Evolutionary conservation across 2,888 invertebrate species (phyloP), one percentile per base, ranked within the genome.

Genomic region (Conistra vaccinii): DNA sequence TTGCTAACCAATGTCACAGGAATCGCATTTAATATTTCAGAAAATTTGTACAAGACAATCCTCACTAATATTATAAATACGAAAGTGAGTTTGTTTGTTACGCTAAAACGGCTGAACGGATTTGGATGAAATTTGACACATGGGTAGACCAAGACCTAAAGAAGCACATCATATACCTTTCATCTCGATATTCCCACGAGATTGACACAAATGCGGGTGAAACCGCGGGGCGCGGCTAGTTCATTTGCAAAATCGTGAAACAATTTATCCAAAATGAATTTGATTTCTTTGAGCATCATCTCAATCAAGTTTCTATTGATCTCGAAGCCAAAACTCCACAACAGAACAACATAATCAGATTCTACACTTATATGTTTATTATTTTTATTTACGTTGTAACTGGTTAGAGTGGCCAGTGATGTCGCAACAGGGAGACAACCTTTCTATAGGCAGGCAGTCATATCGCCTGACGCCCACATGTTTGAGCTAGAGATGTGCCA

Each of bases 361-460:
- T 86, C 79, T 76, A 85, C 80, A 84, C 60, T 75, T 76, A 74
- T 81, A 77, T 61, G 83, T 85, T 85, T 83, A 87, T 88, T 87
- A 85, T 87, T 87, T 87, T 87, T 85, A 87, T 87, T 85, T 80
- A 81, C 73, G 73, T 68, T 76, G 70, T 72, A 85, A 88, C 85
- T 86, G 84, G 82, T 85, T 78, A 45, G 79, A 66, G 73, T 74
- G 69, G 69, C 77, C 73, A 67, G 77, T 89, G 91, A 91, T 91
- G 94, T 94, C 91, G 93, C 92, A 95, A 95, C 90, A 88, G 91
- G 93, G 91, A 91, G 91, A 91, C 89, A 85, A 92, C 91, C 90
- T 90, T 90, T 89, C 89, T 91, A 90, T 90, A 89, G 87, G 89
- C 87, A 89, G 87, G 89, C 87, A 88, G 89, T 89, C 90, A 90